Conservation (phyloP, 2,888 invertebrate species). For the Sinelater perroti region DNA sequence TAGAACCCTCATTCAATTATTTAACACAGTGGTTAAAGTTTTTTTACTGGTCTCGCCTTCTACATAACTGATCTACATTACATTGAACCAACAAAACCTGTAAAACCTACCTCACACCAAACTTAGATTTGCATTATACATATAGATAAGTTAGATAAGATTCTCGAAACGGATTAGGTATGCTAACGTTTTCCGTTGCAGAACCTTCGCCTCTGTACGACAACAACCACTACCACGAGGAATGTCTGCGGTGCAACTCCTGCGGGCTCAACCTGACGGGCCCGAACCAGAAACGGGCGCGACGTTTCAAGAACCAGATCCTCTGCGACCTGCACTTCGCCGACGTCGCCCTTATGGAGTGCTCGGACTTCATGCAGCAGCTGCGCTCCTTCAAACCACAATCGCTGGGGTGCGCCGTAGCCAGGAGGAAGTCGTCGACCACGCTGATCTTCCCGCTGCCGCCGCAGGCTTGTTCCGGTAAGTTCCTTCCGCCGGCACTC, state of each 20-base stretch:
- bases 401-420: constrained; percentile 94
- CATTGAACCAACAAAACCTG: too few relatives aligned
- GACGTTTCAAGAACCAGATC: constrained; percentile 85
- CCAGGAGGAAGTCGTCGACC: constrained; percentile 90
- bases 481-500: constrained; percentile 43
- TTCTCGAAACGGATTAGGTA: too few relatives aligned
- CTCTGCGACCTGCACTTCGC: constrained; percentile 96
- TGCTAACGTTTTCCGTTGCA: constrained; percentile 64
- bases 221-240: constrained; percentile 97
- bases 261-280: constrained; percentile 93
- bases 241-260: constrained; percentile 96
- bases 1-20: too few relatives aligned
- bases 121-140: too few relatives aligned
- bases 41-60: too few relatives aligned
- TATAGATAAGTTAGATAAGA: too few relatives aligned
- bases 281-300: constrained; percentile 75
- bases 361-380: constrained; percentile 97
- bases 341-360: constrained; percentile 97
- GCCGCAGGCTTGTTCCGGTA: constrained; percentile 94
- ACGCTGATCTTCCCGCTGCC: constrained; percentile 93
- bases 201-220: constrained; percentile 92
- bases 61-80: too few relatives aligned
- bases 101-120: too few relatives aligned
- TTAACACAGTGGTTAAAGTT: too few relatives aligned
- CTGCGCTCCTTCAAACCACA: constrained; percentile 95